phyloP scores from a whole-genome alignment of 1,140 invertebrate genomes.

The Drosophila pseudoananassae region DNA sequence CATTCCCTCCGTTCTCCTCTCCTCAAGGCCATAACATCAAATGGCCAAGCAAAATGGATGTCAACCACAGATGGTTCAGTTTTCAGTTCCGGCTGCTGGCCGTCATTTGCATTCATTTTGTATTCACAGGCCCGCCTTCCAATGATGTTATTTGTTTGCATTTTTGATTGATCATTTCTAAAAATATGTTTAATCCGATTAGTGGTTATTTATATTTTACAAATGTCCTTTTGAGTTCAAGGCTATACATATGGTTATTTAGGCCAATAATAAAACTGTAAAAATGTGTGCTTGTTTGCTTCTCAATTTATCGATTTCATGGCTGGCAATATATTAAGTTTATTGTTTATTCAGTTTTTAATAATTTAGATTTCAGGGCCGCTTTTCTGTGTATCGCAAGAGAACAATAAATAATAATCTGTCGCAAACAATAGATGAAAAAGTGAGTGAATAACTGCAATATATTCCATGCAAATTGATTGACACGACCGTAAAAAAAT shows the following conservation, averaged over 20 bases:
- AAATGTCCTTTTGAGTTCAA: background rate
- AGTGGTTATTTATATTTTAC: constrained; percentile 35
- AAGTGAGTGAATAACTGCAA: constrained; percentile 35
- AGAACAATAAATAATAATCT: constrained; percentile 16
- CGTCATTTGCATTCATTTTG: constrained; percentile 29
- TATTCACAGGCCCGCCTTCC: constrained; percentile 1
- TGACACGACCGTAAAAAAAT: constrained; percentile 43
- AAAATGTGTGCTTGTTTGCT: background rate
- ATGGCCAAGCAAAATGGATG: constrained; percentile 62
- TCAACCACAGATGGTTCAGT: constrained; percentile 49
- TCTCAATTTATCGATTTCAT: background rate
- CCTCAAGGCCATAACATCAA: constrained; percentile 43
- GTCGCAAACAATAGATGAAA: constrained; percentile 33
- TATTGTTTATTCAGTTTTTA: constrained; percentile 2
- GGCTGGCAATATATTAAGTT: background rate
- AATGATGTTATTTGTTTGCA: constrained; percentile 30
- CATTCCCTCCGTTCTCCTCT: background rate
- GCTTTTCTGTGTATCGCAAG: background rate
- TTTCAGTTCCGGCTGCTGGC: constrained; percentile 30
- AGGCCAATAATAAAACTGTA: no score
- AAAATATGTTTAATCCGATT: constrained; percentile 32
- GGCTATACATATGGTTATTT: background rate
- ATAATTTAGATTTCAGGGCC: background rate
- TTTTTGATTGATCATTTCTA: constrained; percentile 61
- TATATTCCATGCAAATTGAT: constrained; percentile 59